A percentile compares a stretch with the other conserved stretches of the same genome.
Evolutionary conservation across 2,797 vertebrate genomes (phyloP).

Genomic region (Gallinago solitaria): DNA sequence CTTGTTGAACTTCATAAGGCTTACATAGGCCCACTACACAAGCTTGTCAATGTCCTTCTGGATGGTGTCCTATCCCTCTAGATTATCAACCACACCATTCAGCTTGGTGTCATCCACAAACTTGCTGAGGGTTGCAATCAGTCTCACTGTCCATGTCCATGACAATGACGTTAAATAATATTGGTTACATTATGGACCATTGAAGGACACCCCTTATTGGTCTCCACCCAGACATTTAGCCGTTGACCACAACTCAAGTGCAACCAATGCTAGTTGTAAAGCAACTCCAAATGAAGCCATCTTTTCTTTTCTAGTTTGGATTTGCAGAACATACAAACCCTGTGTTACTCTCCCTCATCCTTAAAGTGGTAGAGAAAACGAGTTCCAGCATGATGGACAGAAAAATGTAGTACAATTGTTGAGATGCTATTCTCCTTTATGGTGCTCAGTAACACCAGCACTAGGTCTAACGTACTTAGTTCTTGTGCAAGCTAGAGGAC

Average conservation of each 20-base stretch:
- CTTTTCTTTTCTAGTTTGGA: background rate
- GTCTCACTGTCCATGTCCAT: background rate
- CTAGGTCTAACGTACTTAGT: background rate
- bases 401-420: background rate
- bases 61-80: background rate
- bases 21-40: fast-evolving
- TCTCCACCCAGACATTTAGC: fast-evolving
- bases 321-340: background rate
- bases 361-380: background rate
- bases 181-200: fast-evolving
- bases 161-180: background rate
- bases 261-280: background rate
- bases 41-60: background rate
- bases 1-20: background rate
- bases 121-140: background rate
- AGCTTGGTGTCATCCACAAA: background rate
- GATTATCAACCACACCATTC: too few species aligned
- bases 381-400: background rate
- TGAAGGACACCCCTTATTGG: fast-evolving
- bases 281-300: background rate
- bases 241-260: background rate
- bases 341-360: background rate
- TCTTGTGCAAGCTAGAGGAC: background rate
- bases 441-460: background rate
- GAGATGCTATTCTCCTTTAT: background rate